Percentiles rank a stretch among this genome's conserved stretches.
Evolutionary conservation across 2,113 vertebrate species (phyloP).

Genomic region (Rhizomys pruinosus): DNA sequence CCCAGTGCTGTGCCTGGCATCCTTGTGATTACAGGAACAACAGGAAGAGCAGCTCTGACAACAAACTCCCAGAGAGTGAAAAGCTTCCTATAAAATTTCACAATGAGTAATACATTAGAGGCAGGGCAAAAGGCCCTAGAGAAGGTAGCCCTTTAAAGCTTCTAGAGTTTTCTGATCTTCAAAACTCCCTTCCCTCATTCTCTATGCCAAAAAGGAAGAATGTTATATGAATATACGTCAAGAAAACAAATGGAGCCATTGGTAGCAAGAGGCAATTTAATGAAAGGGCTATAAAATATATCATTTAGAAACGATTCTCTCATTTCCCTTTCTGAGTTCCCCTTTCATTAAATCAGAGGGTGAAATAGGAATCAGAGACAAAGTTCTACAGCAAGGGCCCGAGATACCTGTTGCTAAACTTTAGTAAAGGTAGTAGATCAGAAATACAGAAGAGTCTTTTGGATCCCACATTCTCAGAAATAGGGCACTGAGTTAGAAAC

Average conservation of each 20-base stretch:
- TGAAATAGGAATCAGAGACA: not conserved
- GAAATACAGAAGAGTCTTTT: not conserved
- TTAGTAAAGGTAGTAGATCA: not conserved
- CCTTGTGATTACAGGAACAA: not conserved
- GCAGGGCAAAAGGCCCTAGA: not conserved
- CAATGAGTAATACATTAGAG: not conserved
- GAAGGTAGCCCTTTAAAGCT: not conserved
- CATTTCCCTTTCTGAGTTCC: not conserved
- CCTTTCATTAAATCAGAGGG: not conserved
- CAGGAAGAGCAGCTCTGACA: not conserved
- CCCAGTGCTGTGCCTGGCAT: not conserved
- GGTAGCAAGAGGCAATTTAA: not conserved
- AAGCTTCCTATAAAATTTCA: not conserved
- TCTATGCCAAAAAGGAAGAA: not conserved
- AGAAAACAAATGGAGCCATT: constrained; percentile 13
- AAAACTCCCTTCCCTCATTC: not conserved
- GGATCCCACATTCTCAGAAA: not conserved
- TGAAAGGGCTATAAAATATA: not conserved
- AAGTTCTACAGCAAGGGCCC: not conserved
- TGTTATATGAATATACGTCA: not conserved
- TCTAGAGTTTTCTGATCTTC: constrained; percentile 38
- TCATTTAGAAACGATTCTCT: not conserved
- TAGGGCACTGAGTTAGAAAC: not conserved
- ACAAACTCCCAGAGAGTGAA: constrained; percentile 1
- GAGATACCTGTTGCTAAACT: not conserved